Evolutionary conservation across 2,888 invertebrate genomes (phyloP), one percentile per base, ranked within the genome.

Genomic region (Yponomeuta evonymella): DNA sequence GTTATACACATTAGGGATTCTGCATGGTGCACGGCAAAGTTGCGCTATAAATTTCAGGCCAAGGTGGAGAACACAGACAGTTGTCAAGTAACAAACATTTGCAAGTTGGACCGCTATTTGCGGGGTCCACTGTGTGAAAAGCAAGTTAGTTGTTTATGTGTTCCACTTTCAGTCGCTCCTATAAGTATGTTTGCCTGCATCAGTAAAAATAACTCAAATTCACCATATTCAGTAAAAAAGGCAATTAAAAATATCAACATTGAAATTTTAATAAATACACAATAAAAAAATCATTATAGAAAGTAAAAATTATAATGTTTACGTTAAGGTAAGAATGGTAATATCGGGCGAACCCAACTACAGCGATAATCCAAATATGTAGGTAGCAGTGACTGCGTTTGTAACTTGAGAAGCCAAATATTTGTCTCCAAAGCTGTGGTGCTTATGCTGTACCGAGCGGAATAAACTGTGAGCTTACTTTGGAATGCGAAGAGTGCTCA

Each of bases 1-100:
- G 51, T 58, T 58, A 15, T 58, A 12, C 51, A 58, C 51, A 58
- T 58, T 58, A 15, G 51, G 15, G 51, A 58, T 58, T 9, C 51
- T 58, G 51, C 51, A 58, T 58, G 1, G 51, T 58, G 15, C 12
- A 58, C 51, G 51, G 51, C 63, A 70, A 70, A 62, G 58, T 70
- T 70, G 8, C 43, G 63, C 70, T 12, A 62, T 70, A 70, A 70
- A 70, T 70, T 68, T 68, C 51, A 30, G 51, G 12, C 33, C 51
- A 29, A 68, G 48, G 51, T 48, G 29, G 48, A 68, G 48, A 68
- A 33, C 30, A 15, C n/a, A 63, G 70, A 70, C 70, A 63, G 70
- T 70, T 70, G 70, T 70, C 70, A 70, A 70, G 70, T 70, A 33
- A 70, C 62, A 33, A 70, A 70, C 70, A 62, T 70, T 68, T 70